Base-by-base conservation (phyloP, 2,113 vertebrate species). In the Ochotona princeps region DNA sequence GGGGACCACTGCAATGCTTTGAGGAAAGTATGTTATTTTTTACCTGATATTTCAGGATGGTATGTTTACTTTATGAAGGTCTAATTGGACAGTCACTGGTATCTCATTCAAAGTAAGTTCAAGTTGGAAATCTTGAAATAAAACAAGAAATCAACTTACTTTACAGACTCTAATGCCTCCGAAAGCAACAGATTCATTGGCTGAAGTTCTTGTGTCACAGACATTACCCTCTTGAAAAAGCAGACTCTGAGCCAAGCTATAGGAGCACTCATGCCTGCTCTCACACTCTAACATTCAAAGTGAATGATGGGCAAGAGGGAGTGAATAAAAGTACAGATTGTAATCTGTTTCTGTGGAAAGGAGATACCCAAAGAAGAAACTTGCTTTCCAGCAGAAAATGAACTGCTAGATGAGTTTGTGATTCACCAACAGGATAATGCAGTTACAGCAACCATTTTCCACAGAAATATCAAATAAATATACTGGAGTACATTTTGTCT, bases 401-500 rank as follows among this genome's bases (percentile, higher is more conserved):
- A 83, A 88, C 49, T 67, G 32, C 47, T 75, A 76, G 35, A 14
- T 5, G 75, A 67, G 69, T 44, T 6, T 44, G 38, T 44, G 38
- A 3, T 44, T 44, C 38, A 44, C 38, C 38, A 44, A 44, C 6
- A 44, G 14, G 23, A 67, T 21, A 93, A 63, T 28, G 17, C 28
- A 69, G 44, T 60, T 75, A 49, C 84, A 89, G 20, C 13, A n/a
- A 70, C 66, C 17, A 26, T 87, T 74, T 66, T 67, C 32, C 26
- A 38, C 7, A 63, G 70, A 93, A 89, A 72, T 20, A 83, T 30
- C 57, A 94, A 81, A 80, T 70, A 83, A 89, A 93, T 61, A 60
- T 57, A 73, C 38, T 74, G 74, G 18, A 94, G 90, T 8, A 73
- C 12, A 30, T 74, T 94, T 86, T 80, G 30, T 49, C 18, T 80